Conservation (phyloP, 2,888 invertebrate genomes). For the Clusia tigrina region DNA sequence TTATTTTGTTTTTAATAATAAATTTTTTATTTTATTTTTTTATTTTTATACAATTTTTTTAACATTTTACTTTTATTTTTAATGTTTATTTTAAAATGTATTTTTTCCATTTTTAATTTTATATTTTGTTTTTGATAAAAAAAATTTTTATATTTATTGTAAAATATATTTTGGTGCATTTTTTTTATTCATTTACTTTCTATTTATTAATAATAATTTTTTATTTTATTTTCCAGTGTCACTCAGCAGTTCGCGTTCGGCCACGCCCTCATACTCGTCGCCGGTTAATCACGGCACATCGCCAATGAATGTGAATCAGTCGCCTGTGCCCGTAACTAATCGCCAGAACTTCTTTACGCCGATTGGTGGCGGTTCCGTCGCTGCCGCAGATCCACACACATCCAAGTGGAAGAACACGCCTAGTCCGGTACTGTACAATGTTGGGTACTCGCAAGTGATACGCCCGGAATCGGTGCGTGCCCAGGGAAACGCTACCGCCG, state of each 20-base stretch:
- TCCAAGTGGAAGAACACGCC: slow-evolving; percentile 62
- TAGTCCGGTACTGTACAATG: slow-evolving; percentile 61
- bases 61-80: too few relatives aligned
- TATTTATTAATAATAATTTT: too few relatives aligned
- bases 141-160: too few relatives aligned
- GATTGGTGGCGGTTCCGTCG: slow-evolving; percentile 66
- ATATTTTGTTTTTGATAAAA: too few relatives aligned
- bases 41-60: too few relatives aligned
- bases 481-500: slow-evolving; percentile 43
- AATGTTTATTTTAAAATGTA: too few relatives aligned
- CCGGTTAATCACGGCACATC: slow-evolving; percentile 76
- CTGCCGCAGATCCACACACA: slow-evolving; percentile 35
- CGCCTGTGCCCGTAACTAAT: slow-evolving; percentile 73
- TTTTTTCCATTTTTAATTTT: too few relatives aligned
- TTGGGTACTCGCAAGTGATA: slow-evolving; percentile 54
- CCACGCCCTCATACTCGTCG: slow-evolving; percentile 88
- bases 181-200: too few relatives aligned
- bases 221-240: slow-evolving; percentile 72
- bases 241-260: slow-evolving; percentile 90
- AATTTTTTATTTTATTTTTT: too few relatives aligned
- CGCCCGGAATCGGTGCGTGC: slow-evolving; percentile 56
- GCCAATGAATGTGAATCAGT: slow-evolving; percentile 66
- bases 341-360: slow-evolving; percentile 92
- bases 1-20: too few relatives aligned
- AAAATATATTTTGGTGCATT: too few relatives aligned